Evolutionary conservation across 2,888 invertebrate genomes (phyloP).

Genomic region (Hemicrepidius hirtus): DNA sequence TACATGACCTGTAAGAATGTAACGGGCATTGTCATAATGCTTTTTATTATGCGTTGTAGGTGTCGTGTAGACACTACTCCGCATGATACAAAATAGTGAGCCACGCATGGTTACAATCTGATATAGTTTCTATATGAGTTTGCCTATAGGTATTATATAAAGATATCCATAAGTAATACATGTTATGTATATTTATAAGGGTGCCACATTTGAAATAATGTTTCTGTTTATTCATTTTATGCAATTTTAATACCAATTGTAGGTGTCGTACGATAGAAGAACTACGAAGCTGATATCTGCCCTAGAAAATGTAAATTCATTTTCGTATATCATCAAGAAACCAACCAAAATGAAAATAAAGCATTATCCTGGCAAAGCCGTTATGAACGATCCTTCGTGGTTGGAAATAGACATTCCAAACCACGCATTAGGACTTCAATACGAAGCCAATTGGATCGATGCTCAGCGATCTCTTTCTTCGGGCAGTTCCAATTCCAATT

Average conservation of each 20-base stretch:
- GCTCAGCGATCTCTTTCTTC: constrained; percentile 75
- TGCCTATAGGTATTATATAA: too few relatives aligned
- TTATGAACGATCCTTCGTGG: constrained; percentile 76
- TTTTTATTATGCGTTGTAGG: too few relatives aligned
- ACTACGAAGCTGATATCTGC: neutral
- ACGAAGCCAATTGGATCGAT: constrained; percentile 90
- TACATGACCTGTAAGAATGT: too few relatives aligned
- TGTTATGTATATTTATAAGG: neutral
- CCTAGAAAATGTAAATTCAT: constrained; percentile 8
- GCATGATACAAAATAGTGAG: too few relatives aligned
- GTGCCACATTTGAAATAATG: neutral
- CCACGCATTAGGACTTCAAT: constrained; percentile 81
- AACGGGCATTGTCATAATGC: too few relatives aligned
- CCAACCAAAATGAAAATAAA: constrained; percentile 83
- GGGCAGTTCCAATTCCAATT: constrained; percentile 45
- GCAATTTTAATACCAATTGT: neutral
- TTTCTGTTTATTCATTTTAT: too few relatives aligned
- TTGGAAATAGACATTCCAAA: constrained; percentile 82
- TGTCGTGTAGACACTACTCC: too few relatives aligned
- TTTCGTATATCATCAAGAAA: neutral
- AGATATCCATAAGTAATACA: too few relatives aligned
- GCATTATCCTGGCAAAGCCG: constrained; percentile 89
- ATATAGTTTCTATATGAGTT: too few relatives aligned
- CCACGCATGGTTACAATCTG: too few relatives aligned
- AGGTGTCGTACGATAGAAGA: neutral